Conservation (phyloP, 2,888 invertebrate genomes). For the Hyppa rectilinea region DNA sequence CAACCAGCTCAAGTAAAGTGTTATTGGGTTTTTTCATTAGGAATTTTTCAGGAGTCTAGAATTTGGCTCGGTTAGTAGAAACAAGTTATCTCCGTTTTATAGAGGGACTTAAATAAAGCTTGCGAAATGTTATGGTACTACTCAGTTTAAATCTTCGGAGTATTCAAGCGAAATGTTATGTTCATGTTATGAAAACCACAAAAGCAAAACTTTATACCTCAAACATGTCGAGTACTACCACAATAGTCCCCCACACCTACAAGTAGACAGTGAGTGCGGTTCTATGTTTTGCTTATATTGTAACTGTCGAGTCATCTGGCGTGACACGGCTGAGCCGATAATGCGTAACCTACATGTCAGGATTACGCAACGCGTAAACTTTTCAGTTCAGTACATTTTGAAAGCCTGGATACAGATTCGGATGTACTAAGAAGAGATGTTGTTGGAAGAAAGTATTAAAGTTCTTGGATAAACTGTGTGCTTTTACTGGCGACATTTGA, state of each 20-base stretch:
- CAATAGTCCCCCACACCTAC: conserved; percentile 65
- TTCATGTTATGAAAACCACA: background rate
- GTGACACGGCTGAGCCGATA: conserved; percentile 69
- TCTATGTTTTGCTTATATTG: conserved; percentile 76
- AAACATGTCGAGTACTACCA: conserved; percentile 38
- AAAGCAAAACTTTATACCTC: background rate
- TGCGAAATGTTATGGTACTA: no score
- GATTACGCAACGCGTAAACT: conserved; percentile 66
- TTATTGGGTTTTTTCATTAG: no score
- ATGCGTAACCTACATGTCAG: conserved; percentile 68
- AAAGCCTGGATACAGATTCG: conserved; percentile 41
- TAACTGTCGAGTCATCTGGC: conserved; percentile 74
- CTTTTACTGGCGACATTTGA: background rate
- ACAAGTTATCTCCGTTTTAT: no score
- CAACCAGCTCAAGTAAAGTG: no score
- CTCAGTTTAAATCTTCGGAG: no score
- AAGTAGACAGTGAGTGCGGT: conserved; percentile 77
- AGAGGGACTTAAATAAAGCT: no score
- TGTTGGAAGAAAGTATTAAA: conserved; percentile 16
- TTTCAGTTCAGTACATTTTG: conserved; percentile 59
- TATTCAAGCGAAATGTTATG: no score
- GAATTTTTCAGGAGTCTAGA: no score
- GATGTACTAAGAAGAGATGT: conserved; percentile 15
- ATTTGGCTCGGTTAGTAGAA: no score
- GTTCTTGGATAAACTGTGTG: conserved; percentile 13